These are phyloP conservation scores for Dolichomitus sp. DNA, from an alignment of 2,888 invertebrate species.

Conservation along the genomic window DNA sequence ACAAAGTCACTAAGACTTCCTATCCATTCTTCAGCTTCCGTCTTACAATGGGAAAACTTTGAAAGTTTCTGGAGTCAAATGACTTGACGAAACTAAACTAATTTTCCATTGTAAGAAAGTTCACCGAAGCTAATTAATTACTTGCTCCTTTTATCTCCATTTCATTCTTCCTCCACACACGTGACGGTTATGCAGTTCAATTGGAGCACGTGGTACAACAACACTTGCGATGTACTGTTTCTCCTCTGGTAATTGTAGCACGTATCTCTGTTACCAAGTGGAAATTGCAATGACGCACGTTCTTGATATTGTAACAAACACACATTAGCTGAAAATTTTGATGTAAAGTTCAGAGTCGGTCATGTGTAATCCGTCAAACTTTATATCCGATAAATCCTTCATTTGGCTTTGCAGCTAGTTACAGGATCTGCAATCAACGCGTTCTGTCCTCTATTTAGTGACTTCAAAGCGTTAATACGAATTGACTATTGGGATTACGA, in stretches of 20 bases:
- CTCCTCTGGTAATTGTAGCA: neutral
- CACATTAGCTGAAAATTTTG: neutral
- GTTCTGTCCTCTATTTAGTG: neutral
- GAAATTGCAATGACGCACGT: neutral
- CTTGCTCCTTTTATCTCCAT: neutral
- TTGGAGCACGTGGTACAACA: neutral
- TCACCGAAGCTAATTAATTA: constrained; percentile 25
- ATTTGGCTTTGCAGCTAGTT: neutral
- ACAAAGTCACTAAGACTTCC: constrained; percentile 5
- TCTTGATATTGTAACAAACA: neutral
- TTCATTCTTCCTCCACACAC: neutral
- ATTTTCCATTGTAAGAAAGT: constrained; percentile 18
- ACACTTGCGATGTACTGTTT: neutral
- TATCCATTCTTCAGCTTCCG: constrained; percentile 1
- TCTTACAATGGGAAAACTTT: constrained; percentile 17
- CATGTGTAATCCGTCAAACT: neutral
- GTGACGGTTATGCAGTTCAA: neutral
- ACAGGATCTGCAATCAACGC: neutral
- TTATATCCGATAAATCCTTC: neutral
- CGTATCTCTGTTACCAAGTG: neutral
- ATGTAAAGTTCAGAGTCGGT: neutral
- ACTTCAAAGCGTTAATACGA: neutral
- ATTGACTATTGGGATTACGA: neutral
- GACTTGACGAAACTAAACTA: constrained; percentile 11
- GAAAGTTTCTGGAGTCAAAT: neutral